A percentile compares a stretch with the other conserved stretches of the same genome.
Evolutionary conservation across 1,140 invertebrate species (phyloP).

Genomic region (Drosophila mojavensis): DNA sequence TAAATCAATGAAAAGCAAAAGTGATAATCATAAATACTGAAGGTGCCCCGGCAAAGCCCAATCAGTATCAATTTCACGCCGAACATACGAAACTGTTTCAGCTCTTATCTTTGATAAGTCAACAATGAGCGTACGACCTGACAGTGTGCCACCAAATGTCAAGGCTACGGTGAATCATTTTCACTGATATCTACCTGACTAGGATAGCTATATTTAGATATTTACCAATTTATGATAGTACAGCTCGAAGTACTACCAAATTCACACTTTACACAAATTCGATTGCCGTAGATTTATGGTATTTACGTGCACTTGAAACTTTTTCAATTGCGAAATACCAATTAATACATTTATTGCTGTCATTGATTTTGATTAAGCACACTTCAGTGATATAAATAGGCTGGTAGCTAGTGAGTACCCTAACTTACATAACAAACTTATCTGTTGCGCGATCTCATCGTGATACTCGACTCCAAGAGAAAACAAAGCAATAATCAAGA

Average conservation of each 20-base stretch:
- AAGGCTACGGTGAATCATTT: constrained; percentile 24
- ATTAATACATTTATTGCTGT: constrained; percentile 37
- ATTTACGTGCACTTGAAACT: constrained; percentile 31
- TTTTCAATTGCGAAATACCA: constrained; percentile 15
- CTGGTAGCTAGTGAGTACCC: not conserved
- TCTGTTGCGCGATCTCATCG: not conserved
- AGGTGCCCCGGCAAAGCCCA: constrained; percentile 16
- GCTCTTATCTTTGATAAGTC: constrained; percentile 27
- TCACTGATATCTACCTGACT: not conserved
- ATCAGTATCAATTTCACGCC: constrained; percentile 46
- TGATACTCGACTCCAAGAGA: not conserved
- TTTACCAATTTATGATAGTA: constrained; percentile 7
- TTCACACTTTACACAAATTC: constrained; percentile 9
- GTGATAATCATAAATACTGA: constrained; percentile 32
- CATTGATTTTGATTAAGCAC: constrained; percentile 39
- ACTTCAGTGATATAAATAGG: constrained; percentile 5
- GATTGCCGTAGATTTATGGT: constrained; percentile 24
- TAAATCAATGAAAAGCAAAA: constrained; percentile 38
- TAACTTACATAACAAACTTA: constrained; percentile 30
- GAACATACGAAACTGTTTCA: constrained; percentile 8
- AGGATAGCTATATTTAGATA: constrained; percentile 1
- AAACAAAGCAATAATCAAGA: not conserved
- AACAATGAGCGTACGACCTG: constrained; percentile 28
- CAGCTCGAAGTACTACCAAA: not conserved
- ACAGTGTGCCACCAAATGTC: constrained; percentile 15